Evolutionary conservation across 1,140 invertebrate genomes (phyloP).

Genomic region (Anthonomus grandis): DNA sequence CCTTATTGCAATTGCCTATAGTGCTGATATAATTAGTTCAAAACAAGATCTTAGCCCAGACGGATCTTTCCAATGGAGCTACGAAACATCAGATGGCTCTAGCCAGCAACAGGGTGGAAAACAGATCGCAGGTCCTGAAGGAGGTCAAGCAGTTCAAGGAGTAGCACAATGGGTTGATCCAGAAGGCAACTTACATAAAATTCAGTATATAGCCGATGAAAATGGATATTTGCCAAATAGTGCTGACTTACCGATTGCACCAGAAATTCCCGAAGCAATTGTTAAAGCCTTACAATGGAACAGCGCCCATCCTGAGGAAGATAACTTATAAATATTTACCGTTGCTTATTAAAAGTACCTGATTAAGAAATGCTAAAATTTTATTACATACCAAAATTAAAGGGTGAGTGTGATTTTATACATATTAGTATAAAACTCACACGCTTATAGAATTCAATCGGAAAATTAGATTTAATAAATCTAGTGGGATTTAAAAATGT

Average conservation of each 20-base stretch:
- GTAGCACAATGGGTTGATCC: constrained; percentile 64
- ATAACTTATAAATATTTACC: too few relatives aligned
- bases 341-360: too few relatives aligned
- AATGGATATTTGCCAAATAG: constrained; percentile 57
- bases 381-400: too few relatives aligned
- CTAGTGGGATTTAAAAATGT: too few relatives aligned
- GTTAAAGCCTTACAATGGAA: constrained; percentile 47
- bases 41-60: constrained; percentile 8
- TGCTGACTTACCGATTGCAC: constrained; percentile 57
- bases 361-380: too few relatives aligned
- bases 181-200: constrained; percentile 56
- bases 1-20: too few relatives aligned
- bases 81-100: constrained; percentile 19
- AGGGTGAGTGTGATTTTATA: too few relatives aligned
- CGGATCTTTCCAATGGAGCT: constrained; percentile 18
- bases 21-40: constrained; percentile 1
- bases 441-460: too few relatives aligned
- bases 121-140: too few relatives aligned
- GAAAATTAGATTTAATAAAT: too few relatives aligned
- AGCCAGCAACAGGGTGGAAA: constrained; percentile 16
- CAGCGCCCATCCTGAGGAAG: constrained; percentile 30
- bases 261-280: constrained; percentile 50
- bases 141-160: constrained; percentile 57
- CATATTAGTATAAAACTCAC: too few relatives aligned
- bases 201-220: constrained; percentile 60